Evolutionary conservation across 2,888 invertebrate species (phyloP).

Genomic region (Nezara viridula): DNA sequence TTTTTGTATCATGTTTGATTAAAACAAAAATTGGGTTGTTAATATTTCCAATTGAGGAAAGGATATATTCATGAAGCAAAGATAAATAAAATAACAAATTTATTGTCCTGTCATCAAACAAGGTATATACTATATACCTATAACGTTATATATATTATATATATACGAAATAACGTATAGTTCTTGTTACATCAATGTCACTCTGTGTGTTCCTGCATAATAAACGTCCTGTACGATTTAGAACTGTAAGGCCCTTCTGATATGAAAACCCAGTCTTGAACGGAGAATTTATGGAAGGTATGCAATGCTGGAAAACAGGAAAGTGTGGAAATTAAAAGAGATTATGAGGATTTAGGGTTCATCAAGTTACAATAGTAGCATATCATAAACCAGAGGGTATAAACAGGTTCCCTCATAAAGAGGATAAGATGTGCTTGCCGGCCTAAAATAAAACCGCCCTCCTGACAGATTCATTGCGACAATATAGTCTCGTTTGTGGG

Average conservation of each 20-base stretch:
- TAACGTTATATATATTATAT: too few species aligned
- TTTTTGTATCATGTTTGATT: too few species aligned
- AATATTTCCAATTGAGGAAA: too few species aligned
- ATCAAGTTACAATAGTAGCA: not conserved
- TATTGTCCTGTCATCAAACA: too few species aligned
- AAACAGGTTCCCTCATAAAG: conserved; percentile 10
- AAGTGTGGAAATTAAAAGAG: not conserved
- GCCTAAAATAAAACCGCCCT: not conserved
- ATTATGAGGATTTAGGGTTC: conserved; percentile 24
- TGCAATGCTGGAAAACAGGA: not conserved
- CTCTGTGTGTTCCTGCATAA: not conserved
- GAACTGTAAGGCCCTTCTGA: not conserved
- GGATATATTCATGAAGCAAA: too few species aligned
- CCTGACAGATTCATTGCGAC: conserved; percentile 25
- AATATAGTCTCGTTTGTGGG: conserved; percentile 36
- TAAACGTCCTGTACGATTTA: not conserved
- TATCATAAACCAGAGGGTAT: not conserved
- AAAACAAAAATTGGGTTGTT: too few species aligned
- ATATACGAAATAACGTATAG: too few species aligned
- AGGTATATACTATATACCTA: too few species aligned
- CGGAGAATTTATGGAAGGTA: not conserved
- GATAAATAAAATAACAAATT: too few species aligned
- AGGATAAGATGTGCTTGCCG: conserved; percentile 11
- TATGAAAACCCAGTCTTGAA: not conserved
- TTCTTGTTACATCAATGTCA: not conserved